phyloP scores from a whole-genome alignment of 2,797 vertebrate species.

The Hypotaenidia philippensis region DNA sequence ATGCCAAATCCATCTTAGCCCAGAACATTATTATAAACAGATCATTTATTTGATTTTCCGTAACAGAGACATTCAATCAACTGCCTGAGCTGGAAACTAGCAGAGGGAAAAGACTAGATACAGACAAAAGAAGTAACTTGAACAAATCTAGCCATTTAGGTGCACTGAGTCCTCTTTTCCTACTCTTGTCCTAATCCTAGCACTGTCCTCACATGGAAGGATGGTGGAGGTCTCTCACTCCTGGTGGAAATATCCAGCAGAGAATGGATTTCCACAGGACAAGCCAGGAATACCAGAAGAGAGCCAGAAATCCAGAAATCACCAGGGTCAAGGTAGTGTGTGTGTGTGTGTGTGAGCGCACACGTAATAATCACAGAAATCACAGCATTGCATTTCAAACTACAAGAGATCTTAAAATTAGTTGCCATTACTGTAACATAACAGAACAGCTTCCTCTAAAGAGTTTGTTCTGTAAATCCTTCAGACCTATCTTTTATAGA shows the following conservation, averaged over 20 bases:
- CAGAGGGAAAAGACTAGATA: not conserved
- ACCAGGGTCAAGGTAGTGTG: too few species aligned
- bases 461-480: not conserved
- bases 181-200: not conserved
- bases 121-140: not conserved
- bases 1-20: slow-evolving; percentile 38
- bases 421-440: not conserved
- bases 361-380: not conserved
- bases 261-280: not conserved
- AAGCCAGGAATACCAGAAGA: not conserved
- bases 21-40: slow-evolving; percentile 55
- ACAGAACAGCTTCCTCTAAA: not conserved
- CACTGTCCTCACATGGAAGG: not conserved
- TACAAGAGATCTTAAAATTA: not conserved
- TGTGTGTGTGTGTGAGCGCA: too few species aligned
- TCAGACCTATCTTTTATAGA: not conserved
- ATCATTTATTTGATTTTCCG: slow-evolving; percentile 56
- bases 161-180: not conserved
- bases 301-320: not conserved
- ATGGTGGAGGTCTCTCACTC: not conserved
- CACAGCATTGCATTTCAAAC: not conserved
- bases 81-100: not conserved
- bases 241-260: not conserved
- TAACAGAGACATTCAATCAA: slow-evolving; percentile 30
- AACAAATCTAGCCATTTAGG: not conserved